Evolutionary conservation across 2,113 vertebrate genomes (phyloP), one percentile per base, ranked within the genome.

Genomic region (Opisthocomus hoazin): DNA sequence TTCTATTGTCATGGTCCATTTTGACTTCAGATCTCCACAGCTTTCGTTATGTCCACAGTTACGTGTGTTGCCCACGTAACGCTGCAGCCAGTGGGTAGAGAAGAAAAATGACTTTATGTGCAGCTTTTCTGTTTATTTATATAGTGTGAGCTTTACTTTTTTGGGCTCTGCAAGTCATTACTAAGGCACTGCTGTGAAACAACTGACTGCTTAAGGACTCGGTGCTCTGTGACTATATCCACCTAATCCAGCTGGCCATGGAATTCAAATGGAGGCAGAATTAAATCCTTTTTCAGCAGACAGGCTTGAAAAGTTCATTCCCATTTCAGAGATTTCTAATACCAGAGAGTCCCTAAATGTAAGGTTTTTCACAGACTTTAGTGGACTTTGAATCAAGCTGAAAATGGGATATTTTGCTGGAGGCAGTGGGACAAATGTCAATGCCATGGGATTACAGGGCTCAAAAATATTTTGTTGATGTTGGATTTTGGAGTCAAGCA

Each of bases 301-400:
- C 37, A 79, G 27, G 15, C 71, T 86, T 11, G 50, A 65, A 61
- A 66, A 89, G 26, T 41, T 84, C 81, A 12, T 63, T 91, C 69
- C 81, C 81, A 30, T 89, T 95, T 91, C 56, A 71, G 92, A 79
- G 81, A 39, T 68, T 87, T 94, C 92, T 85, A 73, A 87, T 64
- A 84, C 95, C 84, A 82, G 84, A 43, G 63, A 82, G n/a, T 71
- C 81, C 87, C 48, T 76, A 75, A 53, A 87, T 90, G 90, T 92
- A 87, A 93, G 74, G 37, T 63, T 95, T 97, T 89, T 84, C 73
- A 70, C 73, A 70, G 73, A 37, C 81, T 79, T 48, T 12, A 43
- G 57, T 45, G 23, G 71, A 53, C 71, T 71, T 64, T 24, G 82
- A 85, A 68, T 87, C 57, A 57, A 48, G 71, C 30, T 76, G 87